A percentile compares a stretch with the other conserved stretches of the same genome.
Conservation (phyloP, 2,888 invertebrate species). For the Apeira syringaria region DNA sequence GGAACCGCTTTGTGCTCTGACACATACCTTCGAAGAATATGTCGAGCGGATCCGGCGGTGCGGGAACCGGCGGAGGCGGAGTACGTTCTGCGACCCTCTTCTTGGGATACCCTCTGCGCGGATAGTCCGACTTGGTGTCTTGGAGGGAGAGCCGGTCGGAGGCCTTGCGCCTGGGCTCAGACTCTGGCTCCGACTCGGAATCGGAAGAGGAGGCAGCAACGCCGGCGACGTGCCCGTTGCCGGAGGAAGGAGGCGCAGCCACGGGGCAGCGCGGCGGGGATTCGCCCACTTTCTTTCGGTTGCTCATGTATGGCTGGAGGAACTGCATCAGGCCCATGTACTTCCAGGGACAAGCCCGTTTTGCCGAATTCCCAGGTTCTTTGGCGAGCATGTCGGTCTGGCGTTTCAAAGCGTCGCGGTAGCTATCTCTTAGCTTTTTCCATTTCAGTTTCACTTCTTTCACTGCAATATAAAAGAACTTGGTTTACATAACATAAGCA, state of each 20-base stretch:
- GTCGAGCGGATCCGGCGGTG: constrained; percentile 61
- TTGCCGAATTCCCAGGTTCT: constrained; percentile 48
- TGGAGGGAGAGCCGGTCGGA: constrained; percentile 2
- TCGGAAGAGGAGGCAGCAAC: not conserved
- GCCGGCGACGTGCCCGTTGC: constrained; percentile 22
- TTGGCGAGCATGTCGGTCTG: constrained; percentile 65
- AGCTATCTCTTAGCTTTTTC: constrained; percentile 76
- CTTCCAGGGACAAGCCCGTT: constrained; percentile 69
- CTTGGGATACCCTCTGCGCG: constrained; percentile 10
- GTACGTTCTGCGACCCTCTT: not conserved
- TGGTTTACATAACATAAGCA: no score
- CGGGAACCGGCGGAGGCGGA: constrained; percentile 18
- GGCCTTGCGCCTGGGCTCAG: constrained; percentile 26
- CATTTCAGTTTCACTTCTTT: constrained; percentile 75
- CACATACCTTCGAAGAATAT: constrained; percentile 78
- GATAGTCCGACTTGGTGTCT: not conserved
- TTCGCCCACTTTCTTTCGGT: constrained; percentile 59
- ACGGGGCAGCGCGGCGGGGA: constrained; percentile 34
- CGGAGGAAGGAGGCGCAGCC: constrained; percentile 33
- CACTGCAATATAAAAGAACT: no score
- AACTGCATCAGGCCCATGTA: constrained; percentile 73
- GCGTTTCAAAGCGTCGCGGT: constrained; percentile 73
- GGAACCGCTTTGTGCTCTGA: constrained; percentile 70
- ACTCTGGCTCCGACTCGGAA: constrained; percentile 37
- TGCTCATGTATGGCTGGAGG: constrained; percentile 76